Base-by-base conservation (phyloP, 2,797 vertebrate genomes). In the Ceryle rudis region DNA sequence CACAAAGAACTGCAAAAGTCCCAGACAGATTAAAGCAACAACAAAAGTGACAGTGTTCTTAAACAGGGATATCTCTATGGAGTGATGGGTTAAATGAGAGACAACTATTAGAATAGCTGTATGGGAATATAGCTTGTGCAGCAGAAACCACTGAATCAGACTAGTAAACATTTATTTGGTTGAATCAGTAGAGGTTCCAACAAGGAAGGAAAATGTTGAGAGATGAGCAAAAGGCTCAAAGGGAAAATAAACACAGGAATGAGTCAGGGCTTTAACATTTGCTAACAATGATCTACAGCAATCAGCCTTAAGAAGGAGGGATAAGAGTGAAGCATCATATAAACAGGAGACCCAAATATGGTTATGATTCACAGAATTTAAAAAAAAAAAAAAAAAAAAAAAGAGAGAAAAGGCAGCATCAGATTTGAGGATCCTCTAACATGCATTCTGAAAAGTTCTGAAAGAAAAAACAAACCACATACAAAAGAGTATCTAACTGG, bases 191-290 rank as follows among this genome's bases (percentile, higher is more conserved):
- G 39, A 58, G 11, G 14, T 70, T 86, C 6, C 55, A 65, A 73
- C 9, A 69, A 88, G 41, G 46, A 91, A 78, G 20, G n/a, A 66
- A 81, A 83, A 78, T 54, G 72, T n/a, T 66, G 60, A 71, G 28
- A 75, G 26, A 52, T 14, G 4, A 83, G 46, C 5, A 44, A 82
- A 82, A 73, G 17, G 28, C 65, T 91, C 37, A 18, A 41, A 73
- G 35, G 20, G 11, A 58, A 54, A 81, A 83, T 42, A 89, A 89
- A 58, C 28, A 62, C 4, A 70, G 9, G 69, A 73, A 66, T 91
- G 69, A 92, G 31, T 73, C 90, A 83, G 66, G 31, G 58, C 31
- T 95, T 82, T 80, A 90, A 57, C 41, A 65, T 77, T 93, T 78
- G 29, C 66, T 85, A 81, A 75, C 1, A 17, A 79, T 26, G 35